phyloP scores from a whole-genome alignment of 2,113 vertebrate genomes.

The Procapra przewalskii region DNA sequence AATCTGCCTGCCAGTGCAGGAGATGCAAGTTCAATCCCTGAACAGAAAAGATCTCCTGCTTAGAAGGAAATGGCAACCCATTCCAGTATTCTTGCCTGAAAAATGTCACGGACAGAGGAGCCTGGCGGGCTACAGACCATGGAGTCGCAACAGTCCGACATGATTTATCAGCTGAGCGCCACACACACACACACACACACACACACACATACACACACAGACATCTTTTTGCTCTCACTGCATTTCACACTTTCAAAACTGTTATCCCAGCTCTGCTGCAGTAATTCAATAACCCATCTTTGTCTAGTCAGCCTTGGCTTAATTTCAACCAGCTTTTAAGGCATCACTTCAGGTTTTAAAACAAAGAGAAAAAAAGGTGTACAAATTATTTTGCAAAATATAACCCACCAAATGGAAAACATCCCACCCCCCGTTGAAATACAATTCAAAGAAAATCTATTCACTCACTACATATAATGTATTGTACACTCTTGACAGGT shows the following conservation, averaged over 20 bases:
- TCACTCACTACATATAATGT: background rate
- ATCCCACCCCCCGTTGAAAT: background rate
- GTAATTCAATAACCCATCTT: background rate
- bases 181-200: background rate
- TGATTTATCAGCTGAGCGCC: background rate
- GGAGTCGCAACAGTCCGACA: background rate
- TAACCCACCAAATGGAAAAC: background rate
- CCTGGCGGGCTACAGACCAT: background rate
- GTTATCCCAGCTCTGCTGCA: background rate
- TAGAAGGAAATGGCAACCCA: background rate
- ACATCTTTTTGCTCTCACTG: background rate
- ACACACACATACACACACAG: background rate
- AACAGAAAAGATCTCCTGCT: background rate
- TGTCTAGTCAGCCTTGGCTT: background rate
- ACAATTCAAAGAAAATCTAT: background rate
- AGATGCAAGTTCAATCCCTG: background rate
- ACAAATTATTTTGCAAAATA: slow-evolving; percentile 8
- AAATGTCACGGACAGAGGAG: background rate
- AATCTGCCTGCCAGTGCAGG: background rate
- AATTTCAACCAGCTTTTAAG: background rate
- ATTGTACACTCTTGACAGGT: background rate
- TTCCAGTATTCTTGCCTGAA: background rate
- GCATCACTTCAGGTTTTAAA: background rate
- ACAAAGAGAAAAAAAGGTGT: background rate
- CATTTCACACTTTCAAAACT: slow-evolving; percentile 13